Evolutionary conservation across 1,140 invertebrate genomes (phyloP).

Genomic region (Drosophila bocqueti): DNA sequence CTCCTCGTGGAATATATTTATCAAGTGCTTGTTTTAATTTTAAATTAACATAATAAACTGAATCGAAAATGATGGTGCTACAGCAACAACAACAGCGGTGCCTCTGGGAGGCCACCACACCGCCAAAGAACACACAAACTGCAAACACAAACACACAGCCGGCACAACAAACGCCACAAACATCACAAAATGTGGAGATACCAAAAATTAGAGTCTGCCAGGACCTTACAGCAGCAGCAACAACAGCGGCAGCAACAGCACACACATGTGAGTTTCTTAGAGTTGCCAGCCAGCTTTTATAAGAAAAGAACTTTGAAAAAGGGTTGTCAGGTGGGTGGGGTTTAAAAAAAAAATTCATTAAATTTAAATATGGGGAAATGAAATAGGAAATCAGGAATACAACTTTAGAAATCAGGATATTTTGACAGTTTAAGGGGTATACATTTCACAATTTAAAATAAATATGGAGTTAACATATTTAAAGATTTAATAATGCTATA

Average conservation of each 20-base stretch:
- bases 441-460: not conserved
- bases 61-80: constrained; percentile 70
- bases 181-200: constrained; percentile 11
- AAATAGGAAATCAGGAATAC: too few relatives aligned
- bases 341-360: not conserved
- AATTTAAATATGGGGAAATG: not conserved
- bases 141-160: constrained; percentile 35
- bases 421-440: not conserved
- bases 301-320: not conserved
- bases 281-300: not conserved
- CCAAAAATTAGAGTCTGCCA: constrained; percentile 26
- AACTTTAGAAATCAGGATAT: not conserved
- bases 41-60: constrained; percentile 21
- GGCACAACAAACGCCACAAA: constrained; percentile 28
- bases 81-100: constrained; percentile 67
- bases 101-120: constrained; percentile 52
- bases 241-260: constrained; percentile 27
- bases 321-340: constrained; percentile 4
- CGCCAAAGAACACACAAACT: constrained; percentile 13
- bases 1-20: constrained; percentile 10
- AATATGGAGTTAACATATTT: not conserved
- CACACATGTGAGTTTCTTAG: constrained; percentile 46
- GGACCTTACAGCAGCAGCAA: constrained; percentile 4
- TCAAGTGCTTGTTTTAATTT: constrained; percentile 25
- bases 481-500: not conserved